These are phyloP conservation scores for Oreochromis tanganicae DNA, from an alignment of 2,113 vertebrate genomes.

Conservation along the genomic window DNA sequence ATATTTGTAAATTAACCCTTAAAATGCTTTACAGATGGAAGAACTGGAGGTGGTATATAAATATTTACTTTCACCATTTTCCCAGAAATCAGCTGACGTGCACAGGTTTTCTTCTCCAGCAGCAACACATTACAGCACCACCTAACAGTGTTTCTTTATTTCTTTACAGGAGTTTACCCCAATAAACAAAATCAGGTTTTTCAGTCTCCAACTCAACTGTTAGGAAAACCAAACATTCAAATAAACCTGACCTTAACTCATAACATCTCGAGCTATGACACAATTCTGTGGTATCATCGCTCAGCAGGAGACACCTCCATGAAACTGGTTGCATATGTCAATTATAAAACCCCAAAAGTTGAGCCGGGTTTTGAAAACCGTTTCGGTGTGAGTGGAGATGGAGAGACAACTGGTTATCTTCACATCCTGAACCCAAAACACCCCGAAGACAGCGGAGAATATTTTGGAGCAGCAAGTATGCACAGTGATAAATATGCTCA, in stretches of 20 bases:
- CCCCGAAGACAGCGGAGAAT: conserved; percentile 31
- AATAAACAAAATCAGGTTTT: not conserved
- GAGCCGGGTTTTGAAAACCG: not conserved
- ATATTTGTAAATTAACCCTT: fast-evolving
- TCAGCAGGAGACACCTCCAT: not conserved
- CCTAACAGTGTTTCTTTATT: not conserved
- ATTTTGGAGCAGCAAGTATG: conserved; percentile 57
- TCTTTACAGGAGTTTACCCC: not conserved
- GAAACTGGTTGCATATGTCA: not conserved
- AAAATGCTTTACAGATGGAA: not conserved
- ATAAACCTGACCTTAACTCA: conserved; percentile 4
- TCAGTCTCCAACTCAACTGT: not conserved
- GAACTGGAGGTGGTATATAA: not conserved
- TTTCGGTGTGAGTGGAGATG: conserved; percentile 46
- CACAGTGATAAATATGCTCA: conserved; percentile 31
- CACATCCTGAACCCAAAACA: conserved; percentile 1
- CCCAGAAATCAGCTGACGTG: not conserved
- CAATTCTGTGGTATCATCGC: conserved; percentile 50
- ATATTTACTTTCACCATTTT: not conserved
- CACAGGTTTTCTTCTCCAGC: not conserved
- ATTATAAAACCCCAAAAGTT: fast-evolving
- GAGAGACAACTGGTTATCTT: not conserved
- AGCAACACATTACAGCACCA: not conserved
- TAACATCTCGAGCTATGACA: not conserved
- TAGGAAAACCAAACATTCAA: not conserved